A percentile compares a stretch with the other conserved stretches of the same genome.
Conservation (phyloP, 2,888 invertebrate genomes). For the Polyommatus icarus region DNA sequence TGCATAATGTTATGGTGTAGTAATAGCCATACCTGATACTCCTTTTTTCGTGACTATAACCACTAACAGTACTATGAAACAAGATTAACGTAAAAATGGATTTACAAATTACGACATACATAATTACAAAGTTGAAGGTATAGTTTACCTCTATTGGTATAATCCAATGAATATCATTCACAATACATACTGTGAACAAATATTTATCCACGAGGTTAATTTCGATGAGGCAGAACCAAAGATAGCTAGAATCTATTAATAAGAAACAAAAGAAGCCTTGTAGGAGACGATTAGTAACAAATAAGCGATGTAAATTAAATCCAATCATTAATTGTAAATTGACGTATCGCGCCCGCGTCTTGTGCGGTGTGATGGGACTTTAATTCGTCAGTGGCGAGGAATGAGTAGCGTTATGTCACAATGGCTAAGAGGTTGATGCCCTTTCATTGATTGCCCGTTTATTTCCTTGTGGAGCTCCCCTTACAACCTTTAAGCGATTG, state of each 20-base stretch:
- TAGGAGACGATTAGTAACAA: background rate
- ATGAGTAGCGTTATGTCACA: slow-evolving; percentile 53
- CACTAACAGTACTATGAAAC: background rate
- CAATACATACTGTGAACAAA: background rate
- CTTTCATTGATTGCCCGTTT: slow-evolving; percentile 37
- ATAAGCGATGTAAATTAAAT: background rate
- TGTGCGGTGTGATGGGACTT: slow-evolving; percentile 32
- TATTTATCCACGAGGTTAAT: background rate
- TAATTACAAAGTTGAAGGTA: background rate
- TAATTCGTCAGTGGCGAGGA: slow-evolving; percentile 35
- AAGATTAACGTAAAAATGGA: background rate
- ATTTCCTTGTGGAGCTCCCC: slow-evolving; percentile 33
- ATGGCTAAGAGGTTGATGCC: slow-evolving; percentile 41
- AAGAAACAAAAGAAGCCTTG: background rate
- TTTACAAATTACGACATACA: background rate
- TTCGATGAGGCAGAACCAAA: background rate
- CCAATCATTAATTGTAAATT: background rate
- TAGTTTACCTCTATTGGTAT: background rate
- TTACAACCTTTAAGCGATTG: slow-evolving; percentile 23
- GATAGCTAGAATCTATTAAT: background rate
- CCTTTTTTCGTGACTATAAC: background rate
- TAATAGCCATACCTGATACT: background rate
- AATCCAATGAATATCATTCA: background rate
- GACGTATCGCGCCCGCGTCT: background rate
- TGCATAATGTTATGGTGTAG: background rate